Evolutionary conservation across 2,888 invertebrate species (phyloP).

Genomic region (Nymphalis urticae): DNA sequence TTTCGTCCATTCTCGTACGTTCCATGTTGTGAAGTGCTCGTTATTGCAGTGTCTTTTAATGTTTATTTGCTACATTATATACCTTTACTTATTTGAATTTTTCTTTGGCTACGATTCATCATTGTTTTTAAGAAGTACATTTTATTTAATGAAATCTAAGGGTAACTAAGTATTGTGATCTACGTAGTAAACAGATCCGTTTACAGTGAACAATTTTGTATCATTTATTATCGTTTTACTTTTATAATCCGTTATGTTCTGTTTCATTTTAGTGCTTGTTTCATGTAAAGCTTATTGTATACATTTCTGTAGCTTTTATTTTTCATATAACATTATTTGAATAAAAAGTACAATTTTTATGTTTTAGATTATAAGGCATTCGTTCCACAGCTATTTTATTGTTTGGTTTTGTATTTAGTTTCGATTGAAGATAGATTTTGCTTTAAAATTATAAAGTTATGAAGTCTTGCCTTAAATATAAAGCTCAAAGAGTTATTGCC

Average conservation of each 20-base stretch:
- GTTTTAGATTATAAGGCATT: slow-evolving; percentile 29
- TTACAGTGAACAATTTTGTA: slow-evolving; percentile 10
- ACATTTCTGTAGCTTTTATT: background rate
- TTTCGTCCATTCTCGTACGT: slow-evolving; percentile 58
- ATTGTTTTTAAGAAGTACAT: slow-evolving; percentile 13
- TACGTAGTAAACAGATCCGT: slow-evolving; percentile 8
- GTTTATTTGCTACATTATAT: slow-evolving; percentile 10
- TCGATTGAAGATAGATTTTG: slow-evolving; percentile 20
- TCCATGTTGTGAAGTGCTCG: slow-evolving; percentile 60
- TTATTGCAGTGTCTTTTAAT: slow-evolving; percentile 9
- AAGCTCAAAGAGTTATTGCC: slow-evolving; percentile 13
- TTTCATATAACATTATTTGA: slow-evolving; percentile 24
- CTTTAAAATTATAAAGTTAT: slow-evolving; percentile 27
- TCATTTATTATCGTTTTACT: slow-evolving; percentile 5
- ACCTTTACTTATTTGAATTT: slow-evolving; percentile 45
- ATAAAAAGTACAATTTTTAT: slow-evolving; percentile 37
- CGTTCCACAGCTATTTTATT: slow-evolving; percentile 25
- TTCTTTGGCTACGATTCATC: slow-evolving; percentile 46
- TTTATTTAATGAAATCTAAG: slow-evolving; percentile 6
- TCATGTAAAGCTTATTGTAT: slow-evolving; percentile 1
- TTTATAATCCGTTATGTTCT: slow-evolving; percentile 3
- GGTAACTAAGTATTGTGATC: slow-evolving; percentile 27
- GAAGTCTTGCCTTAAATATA: slow-evolving; percentile 27
- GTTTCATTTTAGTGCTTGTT: slow-evolving; percentile 13
- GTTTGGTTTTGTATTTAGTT: slow-evolving; percentile 35